A percentile compares a stretch with the other conserved stretches of the same genome.
phyloP scores from a whole-genome alignment of 1,140 invertebrate genomes.

The Himalopsyche phryganea region DNA sequence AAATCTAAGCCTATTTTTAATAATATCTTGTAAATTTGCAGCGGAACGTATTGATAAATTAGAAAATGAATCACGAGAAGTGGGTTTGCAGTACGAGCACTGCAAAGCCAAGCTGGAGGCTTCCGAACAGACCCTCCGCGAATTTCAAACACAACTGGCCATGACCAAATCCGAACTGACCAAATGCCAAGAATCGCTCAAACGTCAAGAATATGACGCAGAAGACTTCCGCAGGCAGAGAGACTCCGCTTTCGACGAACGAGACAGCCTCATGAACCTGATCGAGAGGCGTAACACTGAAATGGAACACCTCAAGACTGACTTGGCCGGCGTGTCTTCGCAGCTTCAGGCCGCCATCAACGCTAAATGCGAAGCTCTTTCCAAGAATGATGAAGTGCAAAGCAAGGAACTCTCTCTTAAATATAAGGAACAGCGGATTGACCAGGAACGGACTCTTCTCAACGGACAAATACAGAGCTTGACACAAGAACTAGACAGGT shows the following conservation, averaged over 20 bases:
- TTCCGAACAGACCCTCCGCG: conserved; percentile 58
- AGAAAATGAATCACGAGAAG: conserved; percentile 56
- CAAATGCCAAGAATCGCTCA: conserved; percentile 57
- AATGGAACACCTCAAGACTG: conserved; percentile 63
- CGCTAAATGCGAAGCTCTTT: conserved; percentile 79
- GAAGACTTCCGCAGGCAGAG: conserved; percentile 56
- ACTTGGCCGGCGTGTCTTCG: conserved; percentile 59
- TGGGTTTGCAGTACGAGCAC: conserved; percentile 61
- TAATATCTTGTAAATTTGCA: no score
- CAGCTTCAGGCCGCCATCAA: conserved; percentile 67
- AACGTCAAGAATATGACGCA: conserved; percentile 54
- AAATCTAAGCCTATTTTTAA: no score
- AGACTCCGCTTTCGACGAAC: conserved; percentile 65
- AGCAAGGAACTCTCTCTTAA: conserved; percentile 74
- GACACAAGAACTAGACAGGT: conserved; percentile 70
- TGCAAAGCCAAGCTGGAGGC: conserved; percentile 60
- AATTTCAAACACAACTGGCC: conserved; percentile 60
- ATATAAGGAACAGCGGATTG: conserved; percentile 76
- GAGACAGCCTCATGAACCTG: conserved; percentile 65
- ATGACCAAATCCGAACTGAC: conserved; percentile 58
- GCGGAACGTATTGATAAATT: conserved; percentile 58
- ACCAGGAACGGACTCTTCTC: conserved; percentile 72
- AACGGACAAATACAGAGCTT: conserved; percentile 73
- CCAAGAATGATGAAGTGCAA: conserved; percentile 73
- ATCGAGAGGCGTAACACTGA: conserved; percentile 66